Percentiles rank a stretch among this genome's conserved stretches.
Conservation (phyloP, 2,888 invertebrate genomes). For the Dyspetes luteomarginatus region DNA sequence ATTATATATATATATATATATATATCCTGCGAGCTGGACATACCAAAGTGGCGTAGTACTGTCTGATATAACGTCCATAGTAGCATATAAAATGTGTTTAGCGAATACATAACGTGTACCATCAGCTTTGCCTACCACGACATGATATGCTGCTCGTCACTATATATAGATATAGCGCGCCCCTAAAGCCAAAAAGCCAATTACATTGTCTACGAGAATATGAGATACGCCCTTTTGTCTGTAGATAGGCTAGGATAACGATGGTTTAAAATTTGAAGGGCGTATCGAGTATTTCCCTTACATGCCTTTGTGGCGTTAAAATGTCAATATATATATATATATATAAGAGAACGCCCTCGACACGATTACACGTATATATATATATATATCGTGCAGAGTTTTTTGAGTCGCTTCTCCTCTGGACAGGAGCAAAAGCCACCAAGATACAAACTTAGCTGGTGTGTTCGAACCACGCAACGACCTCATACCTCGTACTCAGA, state of each 20-base stretch:
- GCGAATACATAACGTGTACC: slow-evolving; percentile 11
- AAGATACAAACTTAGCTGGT: neutral
- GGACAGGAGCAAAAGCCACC: neutral
- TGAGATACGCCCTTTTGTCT: too few relatives aligned
- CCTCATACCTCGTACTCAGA: slow-evolving; percentile 27
- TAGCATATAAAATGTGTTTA: neutral
- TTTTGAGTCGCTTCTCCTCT: neutral
- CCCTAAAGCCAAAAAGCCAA: too few relatives aligned
- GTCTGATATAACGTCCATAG: neutral
- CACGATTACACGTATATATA: too few relatives aligned
- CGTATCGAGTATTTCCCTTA: too few relatives aligned
- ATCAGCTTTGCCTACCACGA: neutral
- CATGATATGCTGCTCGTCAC: neutral
- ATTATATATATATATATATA: neutral
- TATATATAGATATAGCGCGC: neutral
- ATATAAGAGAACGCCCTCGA: neutral
- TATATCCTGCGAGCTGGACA: neutral
- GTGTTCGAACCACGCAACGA: neutral
- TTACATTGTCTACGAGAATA: too few relatives aligned
- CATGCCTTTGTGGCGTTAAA: too few relatives aligned
- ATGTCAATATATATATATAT: slow-evolving; percentile 10
- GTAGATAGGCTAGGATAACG: too few relatives aligned
- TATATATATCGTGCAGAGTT: slow-evolving; percentile 1
- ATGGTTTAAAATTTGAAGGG: too few relatives aligned
- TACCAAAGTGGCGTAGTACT: slow-evolving; percentile 18